A percentile compares a stretch with the other conserved stretches of the same genome.
phyloP scores from a whole-genome alignment of 2,888 invertebrate species.

The Drosophila fulvimacula region DNA sequence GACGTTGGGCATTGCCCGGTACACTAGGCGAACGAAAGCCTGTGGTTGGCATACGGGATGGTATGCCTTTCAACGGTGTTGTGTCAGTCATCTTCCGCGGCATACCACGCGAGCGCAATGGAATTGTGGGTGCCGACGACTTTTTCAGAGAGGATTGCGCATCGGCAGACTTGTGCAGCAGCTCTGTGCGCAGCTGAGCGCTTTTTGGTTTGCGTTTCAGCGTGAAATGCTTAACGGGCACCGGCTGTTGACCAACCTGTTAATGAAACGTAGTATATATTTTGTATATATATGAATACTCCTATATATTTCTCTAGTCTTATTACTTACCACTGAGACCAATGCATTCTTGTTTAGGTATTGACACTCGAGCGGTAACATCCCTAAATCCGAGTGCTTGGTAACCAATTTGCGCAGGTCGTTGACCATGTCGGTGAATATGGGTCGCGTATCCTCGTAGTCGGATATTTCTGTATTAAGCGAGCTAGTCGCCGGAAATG shows the following conservation, averaged over 20 bases:
- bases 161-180: constrained; percentile 96
- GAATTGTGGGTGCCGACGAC: constrained; percentile 94
- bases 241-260: constrained; percentile 92
- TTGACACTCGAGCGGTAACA: constrained; percentile 97
- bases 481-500: constrained; percentile 94
- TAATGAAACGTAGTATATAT: constrained; percentile 19
- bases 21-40: constrained; percentile 87
- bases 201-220: constrained; percentile 97
- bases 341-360: constrained; percentile 97
- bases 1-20: constrained; percentile 83
- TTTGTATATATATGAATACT: neutral
- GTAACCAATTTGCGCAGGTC: constrained; percentile 92
- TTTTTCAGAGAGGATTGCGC: constrained; percentile 95
- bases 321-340: constrained; percentile 90
- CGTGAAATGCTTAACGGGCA: constrained; percentile 95
- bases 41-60: constrained; percentile 90
- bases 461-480: constrained; percentile 95
- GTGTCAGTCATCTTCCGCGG: constrained; percentile 98
- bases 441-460: constrained; percentile 94
- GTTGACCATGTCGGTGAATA: constrained; percentile 95
- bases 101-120: constrained; percentile 93
- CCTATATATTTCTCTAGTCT: neutral
- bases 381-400: constrained; percentile 93
- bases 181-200: constrained; percentile 93
- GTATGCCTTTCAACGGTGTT: constrained; percentile 96